Conservation (phyloP, 2,797 vertebrate species). For the Phoxinus dragarum region DNA sequence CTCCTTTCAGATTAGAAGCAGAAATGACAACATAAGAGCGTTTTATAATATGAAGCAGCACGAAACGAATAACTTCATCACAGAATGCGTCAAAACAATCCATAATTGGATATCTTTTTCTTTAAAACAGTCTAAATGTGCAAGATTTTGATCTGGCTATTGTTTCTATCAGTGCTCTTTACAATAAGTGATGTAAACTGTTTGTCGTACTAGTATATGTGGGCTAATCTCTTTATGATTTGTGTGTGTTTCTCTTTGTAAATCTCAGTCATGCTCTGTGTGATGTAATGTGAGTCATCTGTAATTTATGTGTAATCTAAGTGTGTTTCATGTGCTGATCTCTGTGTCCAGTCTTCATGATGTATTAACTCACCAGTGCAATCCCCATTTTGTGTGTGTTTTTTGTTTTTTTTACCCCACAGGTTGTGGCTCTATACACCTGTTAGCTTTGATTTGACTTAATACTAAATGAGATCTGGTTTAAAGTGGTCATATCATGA, state of each 20-base stretch:
- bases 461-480: neutral
- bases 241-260: slow-evolving; percentile 53
- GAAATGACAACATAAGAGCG: slow-evolving; percentile 13
- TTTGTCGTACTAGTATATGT: slow-evolving; percentile 26
- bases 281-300: slow-evolving; percentile 60
- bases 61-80: slow-evolving; percentile 1
- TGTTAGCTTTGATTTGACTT: slow-evolving; percentile 15
- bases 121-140: neutral
- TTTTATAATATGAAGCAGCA: neutral
- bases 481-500: slow-evolving; percentile 34
- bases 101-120: slow-evolving; percentile 8
- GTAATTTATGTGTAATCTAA: slow-evolving; percentile 55
- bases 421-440: slow-evolving; percentile 8
- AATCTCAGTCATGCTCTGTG: slow-evolving; percentile 58
- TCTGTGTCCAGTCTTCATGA: slow-evolving; percentile 1
- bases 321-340: slow-evolving; percentile 3
- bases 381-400: neutral
- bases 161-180: slow-evolving; percentile 2
- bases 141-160: neutral
- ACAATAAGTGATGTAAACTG: slow-evolving; percentile 14
- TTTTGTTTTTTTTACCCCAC: neutral
- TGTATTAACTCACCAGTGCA: neutral
- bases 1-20: slow-evolving; percentile 10
- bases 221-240: slow-evolving; percentile 42
- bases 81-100: slow-evolving; percentile 9